Base-by-base conservation (phyloP, 2,888 invertebrate genomes). In the Hydroisotoma schaefferi region DNA sequence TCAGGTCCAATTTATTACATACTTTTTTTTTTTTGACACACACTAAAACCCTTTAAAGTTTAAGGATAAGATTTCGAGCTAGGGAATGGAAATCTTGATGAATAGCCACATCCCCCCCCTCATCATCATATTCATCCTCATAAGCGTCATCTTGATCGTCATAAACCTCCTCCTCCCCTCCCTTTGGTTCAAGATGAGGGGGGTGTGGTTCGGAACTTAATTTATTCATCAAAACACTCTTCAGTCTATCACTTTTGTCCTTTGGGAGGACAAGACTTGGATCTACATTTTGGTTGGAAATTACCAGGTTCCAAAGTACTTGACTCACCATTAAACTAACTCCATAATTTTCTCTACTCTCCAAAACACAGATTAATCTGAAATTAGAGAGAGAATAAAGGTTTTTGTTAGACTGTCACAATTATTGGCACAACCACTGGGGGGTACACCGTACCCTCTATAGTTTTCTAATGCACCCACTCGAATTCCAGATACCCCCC, bases 261-360 rank as follows among this genome's bases (percentile, higher is more conserved):
- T 10, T 44, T 33, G 27, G 38, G 57, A 22, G n/a, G n/a, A n/a
- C n/a, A n/a, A n/a, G n/a, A n/a, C n/a, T n/a, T n/a, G n/a, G n/a
- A n/a, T 49, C 61, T 15, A 49, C 51, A n/a, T 63, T 59, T 15
- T 59, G 55, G 26, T 54, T 57, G 1, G 67, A 64, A 5, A 70
- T 57, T 2, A 65, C 58, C 20, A 71, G 43, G 40, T 71, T 71
- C 71, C 71, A 71, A 2, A 71, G 49, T 3, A 70, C 58, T 44
- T 71, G 71, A 46, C 67, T 67, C 2, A 64, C 61, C 69, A 71
- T 71, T 28, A 71, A 55, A 12, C 58, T 58, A 10, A 69, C 54
- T 10, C 61, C 66, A 44, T 67, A 40, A 48, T 71, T 67, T n/a
- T 62, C 58, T 12, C 56, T 62, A 18, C 55, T 59, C 22, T 63